These are phyloP conservation scores for Akabosia matsudoensis DNA, from an alignment of 1,140 invertebrate genomes.

Conservation along the genomic window DNA sequence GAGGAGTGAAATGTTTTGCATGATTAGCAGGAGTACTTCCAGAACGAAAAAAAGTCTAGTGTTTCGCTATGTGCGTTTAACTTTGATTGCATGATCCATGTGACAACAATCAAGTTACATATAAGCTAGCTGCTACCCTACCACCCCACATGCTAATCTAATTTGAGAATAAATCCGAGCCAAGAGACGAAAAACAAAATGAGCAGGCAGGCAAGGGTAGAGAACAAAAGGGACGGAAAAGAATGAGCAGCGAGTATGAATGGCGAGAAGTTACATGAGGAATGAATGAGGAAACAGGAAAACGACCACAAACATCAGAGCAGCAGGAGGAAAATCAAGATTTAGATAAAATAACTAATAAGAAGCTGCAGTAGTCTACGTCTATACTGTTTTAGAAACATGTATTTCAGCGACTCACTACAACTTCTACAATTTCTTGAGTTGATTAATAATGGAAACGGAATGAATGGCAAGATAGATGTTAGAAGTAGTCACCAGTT, in stretches of 20 bases:
- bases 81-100: not conserved
- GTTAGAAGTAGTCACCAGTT: too few relatives aligned
- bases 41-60: too few relatives aligned
- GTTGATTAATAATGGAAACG: too few relatives aligned
- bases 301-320: not conserved
- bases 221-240: not conserved
- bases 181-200: not conserved
- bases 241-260: not conserved
- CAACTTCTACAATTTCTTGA: too few relatives aligned
- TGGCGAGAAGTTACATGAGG: not conserved
- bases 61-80: too few relatives aligned
- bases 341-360: slow-evolving; percentile 16
- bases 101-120: not conserved
- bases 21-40: not conserved
- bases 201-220: not conserved
- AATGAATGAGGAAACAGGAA: slow-evolving; percentile 11
- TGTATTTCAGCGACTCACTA: too few relatives aligned
- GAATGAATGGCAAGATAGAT: too few relatives aligned
- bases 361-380: not conserved
- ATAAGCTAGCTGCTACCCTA: not conserved
- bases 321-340: slow-evolving; percentile 10
- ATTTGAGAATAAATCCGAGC: not conserved
- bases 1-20: not conserved
- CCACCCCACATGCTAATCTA: not conserved
- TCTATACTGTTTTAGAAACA: not conserved